Percentiles rank a stretch among this genome's conserved stretches.
phyloP scores from a whole-genome alignment of 2,888 invertebrate species.

The Mimumesa dahlbomi region DNA sequence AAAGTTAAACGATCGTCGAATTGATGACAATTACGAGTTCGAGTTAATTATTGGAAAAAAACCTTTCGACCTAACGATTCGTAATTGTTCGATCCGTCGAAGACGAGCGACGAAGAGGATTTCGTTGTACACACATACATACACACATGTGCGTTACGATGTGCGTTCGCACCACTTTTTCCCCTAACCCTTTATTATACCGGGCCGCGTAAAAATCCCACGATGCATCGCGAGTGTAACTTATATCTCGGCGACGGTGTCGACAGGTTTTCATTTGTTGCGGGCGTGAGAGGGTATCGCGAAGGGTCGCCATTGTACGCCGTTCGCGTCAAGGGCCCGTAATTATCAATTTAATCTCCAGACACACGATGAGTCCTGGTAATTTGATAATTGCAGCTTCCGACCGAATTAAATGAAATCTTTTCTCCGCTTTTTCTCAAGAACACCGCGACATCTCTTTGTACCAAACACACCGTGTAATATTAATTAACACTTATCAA shows the following conservation, averaged over 20 bases:
- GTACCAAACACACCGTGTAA: no score
- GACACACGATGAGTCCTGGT: constrained; percentile 34
- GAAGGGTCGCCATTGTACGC: constrained; percentile 50
- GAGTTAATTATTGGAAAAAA: no score
- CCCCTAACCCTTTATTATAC: constrained; percentile 46
- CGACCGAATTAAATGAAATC: constrained; percentile 27
- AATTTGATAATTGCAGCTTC: constrained; percentile 38
- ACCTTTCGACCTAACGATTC: no score
- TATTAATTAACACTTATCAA: no score
- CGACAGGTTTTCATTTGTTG: constrained; percentile 53
- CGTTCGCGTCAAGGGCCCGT: constrained; percentile 19
- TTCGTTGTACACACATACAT: constrained; percentile 41
- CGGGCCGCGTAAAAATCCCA: constrained; percentile 46
- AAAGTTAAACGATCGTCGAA: no score
- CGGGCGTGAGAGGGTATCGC: constrained; percentile 49
- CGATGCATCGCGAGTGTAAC: constrained; percentile 56
- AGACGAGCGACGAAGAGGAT: constrained; percentile 31
- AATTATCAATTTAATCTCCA: constrained; percentile 54
- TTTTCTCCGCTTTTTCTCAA: background rate
- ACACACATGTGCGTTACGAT: constrained; percentile 48
- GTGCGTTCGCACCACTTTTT: constrained; percentile 56
- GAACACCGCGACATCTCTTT: background rate
- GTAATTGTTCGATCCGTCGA: constrained; percentile 37
- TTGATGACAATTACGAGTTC: no score
- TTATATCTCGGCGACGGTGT: constrained; percentile 39